Evolutionary conservation across 2,113 vertebrate species (phyloP).

Genomic region (Silurus asotus): DNA sequence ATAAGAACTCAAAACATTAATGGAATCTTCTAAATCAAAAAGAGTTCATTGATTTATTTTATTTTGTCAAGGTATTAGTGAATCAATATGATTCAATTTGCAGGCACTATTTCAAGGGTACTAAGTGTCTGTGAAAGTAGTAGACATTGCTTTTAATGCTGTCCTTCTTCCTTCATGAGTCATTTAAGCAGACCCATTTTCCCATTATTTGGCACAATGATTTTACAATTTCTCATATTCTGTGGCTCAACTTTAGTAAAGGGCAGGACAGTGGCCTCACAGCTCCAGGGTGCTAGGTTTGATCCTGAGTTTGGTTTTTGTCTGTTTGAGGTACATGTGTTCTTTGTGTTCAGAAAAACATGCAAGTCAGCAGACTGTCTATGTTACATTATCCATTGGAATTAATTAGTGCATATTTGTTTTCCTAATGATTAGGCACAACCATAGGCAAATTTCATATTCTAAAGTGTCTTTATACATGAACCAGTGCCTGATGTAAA

Average conservation of each 20-base stretch:
- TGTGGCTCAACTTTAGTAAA: neutral
- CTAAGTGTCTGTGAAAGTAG: conserved; percentile 3
- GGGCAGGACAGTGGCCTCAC: neutral
- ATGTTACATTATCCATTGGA: neutral
- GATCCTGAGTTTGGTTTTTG: neutral
- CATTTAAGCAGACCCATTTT: conserved; percentile 42
- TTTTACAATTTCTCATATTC: neutral
- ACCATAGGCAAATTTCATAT: neutral
- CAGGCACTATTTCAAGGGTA: conserved; percentile 37
- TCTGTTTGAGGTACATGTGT: neutral
- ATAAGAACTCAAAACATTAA: conserved; percentile 23
- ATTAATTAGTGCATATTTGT: neutral
- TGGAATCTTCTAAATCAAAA: neutral
- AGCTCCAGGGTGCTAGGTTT: neutral
- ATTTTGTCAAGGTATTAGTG: conserved; percentile 29
- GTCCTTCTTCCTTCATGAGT: conserved; percentile 21
- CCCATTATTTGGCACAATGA: conserved; percentile 39
- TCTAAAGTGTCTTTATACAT: neutral
- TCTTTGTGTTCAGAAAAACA: neutral
- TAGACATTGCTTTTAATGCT: conserved; percentile 37
- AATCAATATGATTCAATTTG: conserved; percentile 44
- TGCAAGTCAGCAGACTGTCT: neutral
- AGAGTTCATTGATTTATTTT: conserved; percentile 12
- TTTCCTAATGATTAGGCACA: neutral
- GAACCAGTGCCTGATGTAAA: neutral